A percentile compares a stretch with the other conserved stretches of the same genome.
Conservation (phyloP, 1,140 invertebrate species). For the Drosophila bocqueti region DNA sequence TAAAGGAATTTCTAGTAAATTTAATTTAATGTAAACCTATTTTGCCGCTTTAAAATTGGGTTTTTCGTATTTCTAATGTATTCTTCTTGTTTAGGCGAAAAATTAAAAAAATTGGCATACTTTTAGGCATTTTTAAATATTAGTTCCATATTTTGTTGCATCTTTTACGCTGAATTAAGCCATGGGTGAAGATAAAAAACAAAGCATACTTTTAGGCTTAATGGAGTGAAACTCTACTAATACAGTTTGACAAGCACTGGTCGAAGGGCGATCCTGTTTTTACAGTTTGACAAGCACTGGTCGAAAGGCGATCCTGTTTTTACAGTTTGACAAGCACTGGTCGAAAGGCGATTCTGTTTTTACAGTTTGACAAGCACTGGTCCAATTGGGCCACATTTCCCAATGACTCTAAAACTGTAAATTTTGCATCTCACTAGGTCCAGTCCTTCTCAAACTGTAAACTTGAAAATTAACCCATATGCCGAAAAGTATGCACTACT, state of each 20-base stretch:
- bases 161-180: background rate
- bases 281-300: background rate
- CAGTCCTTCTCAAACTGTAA: background rate
- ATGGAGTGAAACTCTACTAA: background rate
- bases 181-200: too few relatives aligned
- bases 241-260: background rate
- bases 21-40: background rate
- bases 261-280: accelerated
- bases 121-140: background rate
- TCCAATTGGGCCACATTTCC: too few relatives aligned
- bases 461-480: accelerated
- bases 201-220: background rate
- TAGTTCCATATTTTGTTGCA: background rate
- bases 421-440: accelerated
- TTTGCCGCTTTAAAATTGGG: background rate
- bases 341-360: accelerated
- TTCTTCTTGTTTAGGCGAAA: background rate
- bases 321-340: background rate
- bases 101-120: background rate
- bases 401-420: constrained; percentile 1
- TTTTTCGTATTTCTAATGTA: background rate
- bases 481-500: background rate
- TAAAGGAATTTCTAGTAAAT: background rate
- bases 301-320: accelerated
- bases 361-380: background rate